phyloP scores from a whole-genome alignment of 2,888 invertebrate species.

The Eupithecia subumbrata region DNA sequence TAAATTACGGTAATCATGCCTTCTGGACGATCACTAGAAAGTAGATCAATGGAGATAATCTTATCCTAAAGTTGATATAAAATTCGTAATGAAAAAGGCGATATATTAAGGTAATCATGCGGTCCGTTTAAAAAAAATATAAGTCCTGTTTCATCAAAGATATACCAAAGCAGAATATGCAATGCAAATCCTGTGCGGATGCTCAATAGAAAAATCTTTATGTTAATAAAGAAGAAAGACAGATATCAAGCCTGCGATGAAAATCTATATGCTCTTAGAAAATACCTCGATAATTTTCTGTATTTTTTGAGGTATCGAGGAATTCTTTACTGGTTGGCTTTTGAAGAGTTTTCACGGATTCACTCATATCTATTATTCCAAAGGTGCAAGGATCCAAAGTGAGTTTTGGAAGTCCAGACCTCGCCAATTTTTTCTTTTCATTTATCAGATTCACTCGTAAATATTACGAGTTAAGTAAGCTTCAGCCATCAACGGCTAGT shows the following conservation, averaged over 20 bases:
- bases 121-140: not conserved
- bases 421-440: too few relatives aligned
- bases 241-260: constrained; percentile 2
- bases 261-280: constrained; percentile 29
- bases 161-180: constrained; percentile 25
- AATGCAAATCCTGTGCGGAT: constrained; percentile 26
- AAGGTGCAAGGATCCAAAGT: too few relatives aligned
- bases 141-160: not conserved
- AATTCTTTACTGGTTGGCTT: not conserved
- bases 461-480: too few relatives aligned
- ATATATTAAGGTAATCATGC: too few relatives aligned
- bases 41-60: too few relatives aligned
- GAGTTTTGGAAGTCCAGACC: too few relatives aligned
- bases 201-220: constrained; percentile 40
- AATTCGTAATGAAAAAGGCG: not conserved
- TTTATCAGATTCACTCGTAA: too few relatives aligned
- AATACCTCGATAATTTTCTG: constrained; percentile 36
- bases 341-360: not conserved
- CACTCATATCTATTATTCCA: not conserved
- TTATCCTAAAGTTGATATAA: too few relatives aligned
- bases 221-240: constrained; percentile 36
- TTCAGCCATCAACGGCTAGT: too few relatives aligned
- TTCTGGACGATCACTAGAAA: too few relatives aligned
- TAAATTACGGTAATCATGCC: too few relatives aligned
- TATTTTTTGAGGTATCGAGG: constrained; percentile 18